A percentile compares a stretch with the other conserved stretches of the same genome.
Evolutionary conservation across 1,140 invertebrate species (phyloP).

Genomic region (Pseudachorutes palmiensis): DNA sequence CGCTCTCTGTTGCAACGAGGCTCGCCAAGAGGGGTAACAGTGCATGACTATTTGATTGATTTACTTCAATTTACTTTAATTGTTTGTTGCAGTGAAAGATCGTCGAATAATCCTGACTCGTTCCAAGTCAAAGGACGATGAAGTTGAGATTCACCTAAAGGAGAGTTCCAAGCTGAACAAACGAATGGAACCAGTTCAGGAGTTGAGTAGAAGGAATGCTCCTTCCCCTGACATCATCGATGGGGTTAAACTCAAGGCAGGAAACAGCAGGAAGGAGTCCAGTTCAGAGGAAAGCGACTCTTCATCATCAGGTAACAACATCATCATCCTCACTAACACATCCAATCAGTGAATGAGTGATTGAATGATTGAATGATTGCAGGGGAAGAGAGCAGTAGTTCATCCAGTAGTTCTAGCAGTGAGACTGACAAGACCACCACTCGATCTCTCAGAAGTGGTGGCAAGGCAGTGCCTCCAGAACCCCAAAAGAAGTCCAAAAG

Average conservation of each 20-base stretch:
- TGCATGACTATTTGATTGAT: background rate
- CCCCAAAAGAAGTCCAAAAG: background rate
- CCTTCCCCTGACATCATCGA: slow-evolving; percentile 37
- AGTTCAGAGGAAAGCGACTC: slow-evolving; percentile 2
- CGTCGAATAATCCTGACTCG: slow-evolving; percentile 2
- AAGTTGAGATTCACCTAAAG: background rate
- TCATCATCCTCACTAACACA: background rate
- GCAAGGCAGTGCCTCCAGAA: slow-evolving; percentile 16
- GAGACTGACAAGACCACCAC: background rate
- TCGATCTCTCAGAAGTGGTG: slow-evolving; percentile 30
- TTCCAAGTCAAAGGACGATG: slow-evolving; percentile 8
- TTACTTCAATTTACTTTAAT: background rate
- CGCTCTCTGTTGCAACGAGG: slow-evolving; percentile 33
- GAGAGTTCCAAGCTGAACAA: background rate
- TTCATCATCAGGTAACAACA: slow-evolving; percentile 2
- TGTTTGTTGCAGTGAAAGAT: slow-evolving; percentile 10
- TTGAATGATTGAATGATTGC: background rate
- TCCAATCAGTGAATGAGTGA: background rate
- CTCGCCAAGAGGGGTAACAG: slow-evolving; percentile 40
- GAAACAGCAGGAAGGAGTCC: background rate
- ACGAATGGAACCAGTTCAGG: background rate
- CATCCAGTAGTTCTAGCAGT: background rate
- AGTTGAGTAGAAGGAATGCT: slow-evolving; percentile 25
- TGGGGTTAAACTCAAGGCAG: slow-evolving; percentile 21
- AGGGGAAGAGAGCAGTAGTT: slow-evolving; percentile 2